phyloP scores from a whole-genome alignment of 2,888 invertebrate genomes.

The Anagyrus pseudococci region DNA sequence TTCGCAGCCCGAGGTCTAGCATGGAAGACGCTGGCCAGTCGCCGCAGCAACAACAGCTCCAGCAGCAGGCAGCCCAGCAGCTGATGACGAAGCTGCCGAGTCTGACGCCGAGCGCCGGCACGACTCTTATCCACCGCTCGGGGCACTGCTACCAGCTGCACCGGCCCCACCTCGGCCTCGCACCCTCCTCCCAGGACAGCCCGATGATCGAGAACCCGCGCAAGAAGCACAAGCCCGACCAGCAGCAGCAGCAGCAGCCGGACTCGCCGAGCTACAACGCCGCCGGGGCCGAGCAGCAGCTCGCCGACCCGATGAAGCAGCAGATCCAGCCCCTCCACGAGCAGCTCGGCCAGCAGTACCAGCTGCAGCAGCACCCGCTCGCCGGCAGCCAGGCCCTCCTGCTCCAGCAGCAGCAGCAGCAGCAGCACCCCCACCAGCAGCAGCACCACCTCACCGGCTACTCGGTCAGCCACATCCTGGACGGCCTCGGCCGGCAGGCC shows the following conservation, averaged over 20 bases:
- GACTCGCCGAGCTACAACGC: neutral
- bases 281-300: too few relatives aligned
- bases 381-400: conserved; percentile 3
- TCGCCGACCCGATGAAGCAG: too few relatives aligned
- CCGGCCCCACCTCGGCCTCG: conserved; percentile 59
- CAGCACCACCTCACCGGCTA: conserved; percentile 43
- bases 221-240: conserved; percentile 51
- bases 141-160: conserved; percentile 63
- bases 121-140: conserved; percentile 57
- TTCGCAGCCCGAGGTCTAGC: conserved; percentile 13
- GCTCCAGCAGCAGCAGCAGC: conserved; percentile 20
- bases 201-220: too few relatives aligned
- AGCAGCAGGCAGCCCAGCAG: conserved; percentile 33
- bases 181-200: too few relatives aligned
- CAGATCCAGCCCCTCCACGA: too few relatives aligned
- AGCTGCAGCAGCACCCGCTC: conserved; percentile 36
- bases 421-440: conserved; percentile 50
- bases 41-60: conserved; percentile 3
- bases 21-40: conserved; percentile 36
- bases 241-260: conserved; percentile 43
- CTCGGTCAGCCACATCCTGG: conserved; percentile 1
- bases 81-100: conserved; percentile 69
- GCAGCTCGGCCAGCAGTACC: conserved; percentile 40
- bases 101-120: conserved; percentile 57
- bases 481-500: conserved; percentile 9